A percentile compares a stretch with the other conserved stretches of the same genome.
Conservation (phyloP, 2,113 vertebrate species). For the Sialia sialis region DNA sequence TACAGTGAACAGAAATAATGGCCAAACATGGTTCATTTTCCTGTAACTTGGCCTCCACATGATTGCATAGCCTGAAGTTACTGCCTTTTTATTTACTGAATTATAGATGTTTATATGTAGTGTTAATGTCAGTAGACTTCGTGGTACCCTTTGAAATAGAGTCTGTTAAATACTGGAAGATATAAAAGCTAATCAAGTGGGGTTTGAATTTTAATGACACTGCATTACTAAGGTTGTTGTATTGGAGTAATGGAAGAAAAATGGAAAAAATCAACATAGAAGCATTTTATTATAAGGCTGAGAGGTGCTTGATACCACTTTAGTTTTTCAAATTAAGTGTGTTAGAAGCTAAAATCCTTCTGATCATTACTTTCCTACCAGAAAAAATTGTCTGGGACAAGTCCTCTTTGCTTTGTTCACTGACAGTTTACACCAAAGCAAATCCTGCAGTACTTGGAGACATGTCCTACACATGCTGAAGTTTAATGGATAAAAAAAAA, state of each 20-base stretch:
- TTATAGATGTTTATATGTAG: conserved; percentile 36
- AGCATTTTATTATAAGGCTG: background rate
- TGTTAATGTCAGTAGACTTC: conserved; percentile 48
- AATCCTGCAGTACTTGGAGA: background rate
- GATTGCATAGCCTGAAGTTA: conserved; percentile 49
- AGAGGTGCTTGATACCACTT: background rate
- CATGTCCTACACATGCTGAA: rapidly evolving
- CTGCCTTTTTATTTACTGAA: conserved; percentile 30
- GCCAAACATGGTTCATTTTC: conserved; percentile 5
- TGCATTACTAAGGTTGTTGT: conserved; percentile 2
- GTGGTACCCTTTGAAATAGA: conserved; percentile 44
- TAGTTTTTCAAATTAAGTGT: background rate
- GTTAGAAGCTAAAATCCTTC: background rate
- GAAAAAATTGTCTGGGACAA: background rate
- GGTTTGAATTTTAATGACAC: conserved; percentile 13
- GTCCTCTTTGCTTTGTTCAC: background rate
- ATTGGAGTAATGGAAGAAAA: background rate
- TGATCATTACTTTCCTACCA: background rate
- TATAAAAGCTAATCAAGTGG: conserved; percentile 51
- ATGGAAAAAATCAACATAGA: background rate
- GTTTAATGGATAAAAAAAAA: background rate
- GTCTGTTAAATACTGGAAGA: conserved; percentile 14
- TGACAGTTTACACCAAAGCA: background rate
- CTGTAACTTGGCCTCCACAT: background rate
- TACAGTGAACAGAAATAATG: conserved; percentile 19